Evolutionary conservation across 2,113 vertebrate genomes (phyloP).

Genomic region (Bubo bubo): DNA sequence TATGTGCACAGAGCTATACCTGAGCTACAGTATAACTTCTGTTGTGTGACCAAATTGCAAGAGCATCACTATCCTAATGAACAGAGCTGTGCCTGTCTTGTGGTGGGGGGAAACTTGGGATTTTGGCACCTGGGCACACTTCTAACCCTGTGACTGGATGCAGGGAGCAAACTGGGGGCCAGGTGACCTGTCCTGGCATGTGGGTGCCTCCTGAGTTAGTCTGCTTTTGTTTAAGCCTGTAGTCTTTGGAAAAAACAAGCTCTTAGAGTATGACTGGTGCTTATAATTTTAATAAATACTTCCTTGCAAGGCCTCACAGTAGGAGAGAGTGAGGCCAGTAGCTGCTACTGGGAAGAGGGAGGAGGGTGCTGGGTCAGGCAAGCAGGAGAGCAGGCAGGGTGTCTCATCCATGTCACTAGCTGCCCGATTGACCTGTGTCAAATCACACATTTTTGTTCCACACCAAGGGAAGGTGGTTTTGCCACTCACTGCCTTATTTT

Average conservation of each 20-base stretch:
- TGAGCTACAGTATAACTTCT: not conserved
- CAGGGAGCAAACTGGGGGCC: not conserved
- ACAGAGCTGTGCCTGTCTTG: not conserved
- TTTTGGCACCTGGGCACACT: not conserved
- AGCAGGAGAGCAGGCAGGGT: not conserved
- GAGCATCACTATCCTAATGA: no score
- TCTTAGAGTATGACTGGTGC: not conserved
- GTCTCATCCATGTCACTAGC: not conserved
- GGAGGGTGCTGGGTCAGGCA: not conserved
- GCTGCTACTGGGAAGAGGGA: not conserved
- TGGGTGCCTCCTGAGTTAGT: not conserved
- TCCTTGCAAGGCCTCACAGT: not conserved
- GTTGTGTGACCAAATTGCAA: accelerated
- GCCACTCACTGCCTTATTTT: not conserved
- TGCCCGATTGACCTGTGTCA: not conserved
- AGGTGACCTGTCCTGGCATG: not conserved
- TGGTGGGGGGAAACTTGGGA: not conserved
- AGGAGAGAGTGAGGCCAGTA: not conserved
- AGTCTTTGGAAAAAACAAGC: not conserved
- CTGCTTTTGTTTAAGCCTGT: not conserved
- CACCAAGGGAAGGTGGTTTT: no score
- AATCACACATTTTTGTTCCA: accelerated
- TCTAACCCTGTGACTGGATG: not conserved
- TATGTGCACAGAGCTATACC: not conserved
- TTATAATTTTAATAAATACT: not conserved